Percentiles rank a stretch among this genome's conserved stretches.
Evolutionary conservation across 2,113 vertebrate species (phyloP).

Genomic region (Ceyx cyanopectus): DNA sequence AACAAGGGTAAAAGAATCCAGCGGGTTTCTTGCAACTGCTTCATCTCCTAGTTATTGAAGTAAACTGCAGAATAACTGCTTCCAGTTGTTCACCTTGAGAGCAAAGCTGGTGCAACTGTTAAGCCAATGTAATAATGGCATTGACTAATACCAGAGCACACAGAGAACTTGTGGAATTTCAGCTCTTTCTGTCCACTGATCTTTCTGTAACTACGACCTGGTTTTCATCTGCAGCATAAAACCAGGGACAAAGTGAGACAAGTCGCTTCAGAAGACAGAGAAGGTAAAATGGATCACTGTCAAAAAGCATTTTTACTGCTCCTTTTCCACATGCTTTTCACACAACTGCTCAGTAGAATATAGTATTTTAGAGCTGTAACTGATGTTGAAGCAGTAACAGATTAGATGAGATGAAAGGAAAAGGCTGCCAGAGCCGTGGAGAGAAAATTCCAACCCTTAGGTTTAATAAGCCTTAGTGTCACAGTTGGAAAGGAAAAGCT

Average conservation of each 20-base stretch:
- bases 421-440: neutral
- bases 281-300: neutral
- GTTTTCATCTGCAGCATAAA: neutral
- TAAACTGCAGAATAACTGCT: neutral
- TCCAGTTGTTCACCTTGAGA: neutral
- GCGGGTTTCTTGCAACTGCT: rapidly evolving
- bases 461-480: neutral
- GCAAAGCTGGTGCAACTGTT: neutral
- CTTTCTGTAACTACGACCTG: neutral
- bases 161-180: neutral
- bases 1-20: neutral
- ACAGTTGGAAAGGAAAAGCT: neutral
- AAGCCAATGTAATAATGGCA: neutral
- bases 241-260: neutral
- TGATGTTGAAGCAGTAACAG: neutral
- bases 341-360: neutral
- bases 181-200: neutral
- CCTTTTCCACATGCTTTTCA: neutral
- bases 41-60: neutral
- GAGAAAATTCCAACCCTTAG: neutral
- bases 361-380: neutral
- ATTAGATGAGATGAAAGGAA: neutral
- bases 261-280: neutral
- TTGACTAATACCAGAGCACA: neutral
- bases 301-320: neutral